Conservation (phyloP, 2,888 invertebrate genomes). For the Zaprionus bogoriensis region DNA sequence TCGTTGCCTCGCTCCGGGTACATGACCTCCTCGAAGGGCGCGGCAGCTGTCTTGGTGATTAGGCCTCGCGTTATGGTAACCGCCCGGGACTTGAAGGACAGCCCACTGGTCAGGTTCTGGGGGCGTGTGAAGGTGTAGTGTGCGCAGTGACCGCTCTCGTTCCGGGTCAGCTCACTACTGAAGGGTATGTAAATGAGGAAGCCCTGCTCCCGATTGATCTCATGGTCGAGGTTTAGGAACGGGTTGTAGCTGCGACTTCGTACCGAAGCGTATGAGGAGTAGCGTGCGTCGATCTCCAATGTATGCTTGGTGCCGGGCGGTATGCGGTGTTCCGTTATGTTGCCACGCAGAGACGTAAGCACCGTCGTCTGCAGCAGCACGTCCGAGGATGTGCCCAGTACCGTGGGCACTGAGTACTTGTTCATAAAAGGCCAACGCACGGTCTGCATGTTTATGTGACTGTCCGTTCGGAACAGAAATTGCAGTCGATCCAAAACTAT, state of each 20-base stretch:
- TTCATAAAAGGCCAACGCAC: conserved; percentile 85
- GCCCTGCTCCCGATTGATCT: conserved; percentile 87
- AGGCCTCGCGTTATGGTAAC: conserved; percentile 81
- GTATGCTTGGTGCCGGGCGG: conserved; percentile 85
- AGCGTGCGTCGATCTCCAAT: conserved; percentile 86
- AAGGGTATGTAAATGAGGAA: conserved; percentile 87
- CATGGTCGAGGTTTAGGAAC: conserved; percentile 86
- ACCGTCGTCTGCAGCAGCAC: conserved; percentile 83
- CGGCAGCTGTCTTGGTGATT: conserved; percentile 78
- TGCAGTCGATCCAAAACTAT: conserved; percentile 85
- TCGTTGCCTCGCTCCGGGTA: conserved; percentile 79
- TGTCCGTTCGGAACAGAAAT: conserved; percentile 85
- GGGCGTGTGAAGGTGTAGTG: conserved; percentile 81
- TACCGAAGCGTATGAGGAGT: conserved; percentile 84
- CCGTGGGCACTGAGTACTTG: conserved; percentile 84
- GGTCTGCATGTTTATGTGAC: conserved; percentile 86
- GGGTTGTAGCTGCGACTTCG: conserved; percentile 85
- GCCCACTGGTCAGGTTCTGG: conserved; percentile 81
- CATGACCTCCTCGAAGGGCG: conserved; percentile 80
- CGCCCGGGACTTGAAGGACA: conserved; percentile 82
- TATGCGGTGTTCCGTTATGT: conserved; percentile 86
- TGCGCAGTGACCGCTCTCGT: conserved; percentile 74
- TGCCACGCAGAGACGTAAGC: conserved; percentile 88
- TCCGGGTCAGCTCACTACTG: conserved; percentile 83
- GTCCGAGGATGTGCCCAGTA: conserved; percentile 85